A percentile compares a stretch with the other conserved stretches of the same genome.
Evolutionary conservation across 2,888 invertebrate species (phyloP).

Genomic region (Cordilura impudica): DNA sequence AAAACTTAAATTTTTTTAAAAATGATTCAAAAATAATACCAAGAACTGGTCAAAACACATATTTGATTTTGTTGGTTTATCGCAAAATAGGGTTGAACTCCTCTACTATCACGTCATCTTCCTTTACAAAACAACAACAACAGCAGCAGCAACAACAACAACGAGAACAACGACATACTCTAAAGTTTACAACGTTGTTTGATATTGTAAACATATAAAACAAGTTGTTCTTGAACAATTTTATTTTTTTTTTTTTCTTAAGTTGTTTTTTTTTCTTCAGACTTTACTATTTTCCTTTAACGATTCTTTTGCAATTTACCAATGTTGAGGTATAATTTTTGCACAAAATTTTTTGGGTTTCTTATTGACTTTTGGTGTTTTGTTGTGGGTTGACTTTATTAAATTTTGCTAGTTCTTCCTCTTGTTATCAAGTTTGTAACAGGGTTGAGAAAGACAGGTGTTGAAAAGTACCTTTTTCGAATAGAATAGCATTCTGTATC

Average conservation of each 20-base stretch:
- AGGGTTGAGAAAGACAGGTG: conserved; percentile 35
- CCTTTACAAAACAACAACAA: no score
- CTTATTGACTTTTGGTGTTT: conserved; percentile 42
- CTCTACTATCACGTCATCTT: neutral
- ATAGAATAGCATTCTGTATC: no score
- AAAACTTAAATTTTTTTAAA: no score
- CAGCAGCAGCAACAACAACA: no score
- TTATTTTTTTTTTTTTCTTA: neutral
- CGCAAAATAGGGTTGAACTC: conserved; percentile 9
- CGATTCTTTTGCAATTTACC: neutral
- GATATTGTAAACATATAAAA: neutral
- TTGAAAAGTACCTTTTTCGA: conserved; percentile 24
- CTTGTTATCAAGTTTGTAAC: conserved; percentile 15
- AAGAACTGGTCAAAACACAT: neutral
- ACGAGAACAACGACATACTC: neutral
- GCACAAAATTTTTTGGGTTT: neutral
- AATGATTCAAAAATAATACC: no score
- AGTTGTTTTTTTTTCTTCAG: neutral
- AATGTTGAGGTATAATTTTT: conserved; percentile 17
- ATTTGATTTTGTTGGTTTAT: conserved; percentile 22
- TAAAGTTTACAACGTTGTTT: neutral
- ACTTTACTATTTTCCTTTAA: neutral
- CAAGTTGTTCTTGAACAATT: conserved; percentile 18
- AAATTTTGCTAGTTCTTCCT: conserved; percentile 37
- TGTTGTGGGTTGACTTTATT: conserved; percentile 56